A percentile compares a stretch with the other conserved stretches of the same genome.
Conservation (phyloP, 2,797 vertebrate species). For the Cyprinodon diabolis region DNA sequence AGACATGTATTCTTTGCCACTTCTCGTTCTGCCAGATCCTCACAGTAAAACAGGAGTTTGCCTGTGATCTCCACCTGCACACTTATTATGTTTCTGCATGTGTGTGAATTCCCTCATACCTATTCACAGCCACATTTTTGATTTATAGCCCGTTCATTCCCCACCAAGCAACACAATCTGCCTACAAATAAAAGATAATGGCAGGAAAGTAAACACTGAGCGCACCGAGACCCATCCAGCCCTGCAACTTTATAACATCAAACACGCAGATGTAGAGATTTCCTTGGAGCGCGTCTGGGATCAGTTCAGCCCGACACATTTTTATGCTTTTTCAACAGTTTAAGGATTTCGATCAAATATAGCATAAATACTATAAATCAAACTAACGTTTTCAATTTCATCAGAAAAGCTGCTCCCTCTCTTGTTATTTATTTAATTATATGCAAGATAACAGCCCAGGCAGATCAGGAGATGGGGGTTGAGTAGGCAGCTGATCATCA, state of each 20-base stretch:
- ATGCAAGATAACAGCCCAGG: background rate
- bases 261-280: constrained; percentile 65
- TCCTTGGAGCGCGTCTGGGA: constrained; percentile 50
- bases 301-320: constrained; percentile 32
- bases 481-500: background rate
- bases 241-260: constrained; percentile 59
- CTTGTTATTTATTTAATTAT: background rate
- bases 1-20: constrained; percentile 37
- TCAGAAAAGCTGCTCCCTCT: background rate
- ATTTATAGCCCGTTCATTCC: constrained; percentile 63
- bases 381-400: background rate
- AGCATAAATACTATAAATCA: background rate
- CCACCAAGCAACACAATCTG: constrained; percentile 74
- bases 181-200: constrained; percentile 82
- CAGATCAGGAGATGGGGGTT: background rate
- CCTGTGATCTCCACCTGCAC: constrained; percentile 32
- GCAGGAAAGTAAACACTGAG: constrained; percentile 76
- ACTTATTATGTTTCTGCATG: constrained; percentile 42
- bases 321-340: constrained; percentile 15
- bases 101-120: constrained; percentile 55
- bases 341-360: background rate
- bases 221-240: constrained; percentile 65
- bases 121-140: constrained; percentile 58
- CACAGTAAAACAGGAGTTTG: constrained; percentile 26
- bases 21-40: constrained; percentile 6